phyloP scores from a whole-genome alignment of 2,113 vertebrate species.

The Rhabdornis inornatus region DNA sequence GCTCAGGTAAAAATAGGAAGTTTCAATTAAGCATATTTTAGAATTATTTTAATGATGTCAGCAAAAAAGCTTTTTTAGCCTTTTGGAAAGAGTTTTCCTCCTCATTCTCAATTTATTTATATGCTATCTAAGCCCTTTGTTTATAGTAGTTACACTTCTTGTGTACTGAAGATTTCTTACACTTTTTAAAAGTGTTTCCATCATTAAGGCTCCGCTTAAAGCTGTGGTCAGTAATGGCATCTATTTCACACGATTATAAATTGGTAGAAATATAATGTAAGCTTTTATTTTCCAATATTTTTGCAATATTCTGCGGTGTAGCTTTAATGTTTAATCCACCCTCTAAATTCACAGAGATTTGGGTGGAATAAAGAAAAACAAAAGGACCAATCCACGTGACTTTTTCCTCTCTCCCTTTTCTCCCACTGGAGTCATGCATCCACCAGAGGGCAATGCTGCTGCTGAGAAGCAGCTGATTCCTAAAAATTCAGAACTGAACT shows the following conservation, averaged over 20 bases:
- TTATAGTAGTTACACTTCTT: neutral
- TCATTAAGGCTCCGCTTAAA: neutral
- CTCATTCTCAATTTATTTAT: neutral
- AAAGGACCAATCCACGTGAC: neutral
- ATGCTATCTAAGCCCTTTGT: neutral
- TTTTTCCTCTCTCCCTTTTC: neutral
- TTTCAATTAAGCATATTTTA: neutral
- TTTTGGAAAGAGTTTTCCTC: neutral
- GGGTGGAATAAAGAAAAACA: neutral
- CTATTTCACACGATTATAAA: neutral
- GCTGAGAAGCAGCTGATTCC: neutral
- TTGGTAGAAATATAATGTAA: neutral
- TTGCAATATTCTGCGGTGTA: neutral
- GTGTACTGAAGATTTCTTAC: neutral
- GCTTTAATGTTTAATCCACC: neutral
- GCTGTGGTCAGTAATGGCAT: neutral
- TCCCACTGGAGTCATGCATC: neutral
- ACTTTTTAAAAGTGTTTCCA: neutral
- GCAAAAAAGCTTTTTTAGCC: neutral
- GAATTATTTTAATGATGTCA: neutral
- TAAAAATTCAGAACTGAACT: neutral
- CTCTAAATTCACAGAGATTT: neutral
- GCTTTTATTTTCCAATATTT: neutral
- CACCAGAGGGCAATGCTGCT: neutral
- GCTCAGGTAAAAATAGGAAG: neutral